These are phyloP conservation scores for Limnothrissa miodon DNA, from an alignment of 2,113 vertebrate genomes.

Conservation along the genomic window DNA sequence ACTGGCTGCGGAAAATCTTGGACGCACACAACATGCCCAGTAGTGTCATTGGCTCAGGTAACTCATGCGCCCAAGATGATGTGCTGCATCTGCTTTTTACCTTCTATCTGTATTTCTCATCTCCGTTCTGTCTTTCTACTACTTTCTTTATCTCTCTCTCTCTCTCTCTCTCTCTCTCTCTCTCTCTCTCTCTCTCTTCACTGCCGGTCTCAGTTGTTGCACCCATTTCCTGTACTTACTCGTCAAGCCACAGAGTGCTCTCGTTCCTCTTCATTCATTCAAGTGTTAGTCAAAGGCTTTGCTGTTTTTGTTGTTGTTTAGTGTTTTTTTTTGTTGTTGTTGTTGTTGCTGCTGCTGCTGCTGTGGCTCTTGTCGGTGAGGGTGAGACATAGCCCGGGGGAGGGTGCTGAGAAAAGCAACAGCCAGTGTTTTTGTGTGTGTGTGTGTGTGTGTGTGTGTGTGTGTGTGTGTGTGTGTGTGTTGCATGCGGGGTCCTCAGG, in stretches of 20 bases:
- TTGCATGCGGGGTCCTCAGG: background rate
- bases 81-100: background rate
- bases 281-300: background rate
- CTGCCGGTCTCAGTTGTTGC: background rate
- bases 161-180: conserved; percentile 21
- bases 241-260: background rate
- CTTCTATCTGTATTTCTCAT: conserved; percentile 3
- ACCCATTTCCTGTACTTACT: background rate
- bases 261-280: background rate
- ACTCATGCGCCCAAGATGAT: background rate
- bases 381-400: background rate
- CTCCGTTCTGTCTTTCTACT: background rate
- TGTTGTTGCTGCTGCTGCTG: background rate
- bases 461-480: background rate
- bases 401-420: background rate
- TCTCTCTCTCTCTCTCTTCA: background rate
- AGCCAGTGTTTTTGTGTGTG: too few species aligned
- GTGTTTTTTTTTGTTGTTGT: background rate
- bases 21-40: conserved; percentile 38
- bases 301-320: background rate
- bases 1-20: conserved; percentile 48
- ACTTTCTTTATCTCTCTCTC: conserved; percentile 5
- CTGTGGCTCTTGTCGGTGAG: background rate
- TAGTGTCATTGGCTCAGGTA: conserved; percentile 40
- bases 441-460: background rate